Evolutionary conservation across 2,113 vertebrate species (phyloP), one percentile per base, ranked within the genome.

Genomic region (Seriola aureovittata): DNA sequence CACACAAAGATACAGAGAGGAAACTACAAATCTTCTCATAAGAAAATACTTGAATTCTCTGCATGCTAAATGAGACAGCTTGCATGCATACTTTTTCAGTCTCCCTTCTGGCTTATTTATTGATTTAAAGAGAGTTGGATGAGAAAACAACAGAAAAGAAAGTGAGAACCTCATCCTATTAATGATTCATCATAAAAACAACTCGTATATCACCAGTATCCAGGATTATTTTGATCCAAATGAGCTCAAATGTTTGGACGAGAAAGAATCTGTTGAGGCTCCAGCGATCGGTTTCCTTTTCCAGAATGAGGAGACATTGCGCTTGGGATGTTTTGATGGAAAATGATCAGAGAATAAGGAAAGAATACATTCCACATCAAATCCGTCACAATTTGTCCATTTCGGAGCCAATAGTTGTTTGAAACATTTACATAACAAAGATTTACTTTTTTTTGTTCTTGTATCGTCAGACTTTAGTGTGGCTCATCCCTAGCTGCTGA

Each of bases 401-500:
- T 68, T 23, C 40, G 16, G 67, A 75, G 54, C 63, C 59, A 42
- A 57, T 0, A 44, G 58, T 32, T 40, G 54, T 52, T 82, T 54
- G 21, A 77, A 74, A 78, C 76, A 44, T 87, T 82, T 75, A 58
- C 79, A 69, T 16, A 17, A 54, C 29, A 85, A 29, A 68, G 55
- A 50, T 46, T 1, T 71, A 46, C 17, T 13, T 71, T 71, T 66
- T 17, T 75, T 14, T 32, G 23, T 16, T 72, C 23, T 58, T 1
- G 16, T 21, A 52, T 55, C 50, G 0, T 46, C 42, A 8, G 78
- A 40, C 17, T 0, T 5, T 5, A 2, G 10, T 1, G 0, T 0
- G 34, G 44, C 71, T 74, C 48, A 40, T 67, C 75, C 90, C 92
- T 98, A 99, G 92, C 98, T 99, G 95, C 98, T 99, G 92, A 99